Evolutionary conservation across 2,113 vertebrate species (phyloP).

Genomic region (Capreolus pygargus): DNA sequence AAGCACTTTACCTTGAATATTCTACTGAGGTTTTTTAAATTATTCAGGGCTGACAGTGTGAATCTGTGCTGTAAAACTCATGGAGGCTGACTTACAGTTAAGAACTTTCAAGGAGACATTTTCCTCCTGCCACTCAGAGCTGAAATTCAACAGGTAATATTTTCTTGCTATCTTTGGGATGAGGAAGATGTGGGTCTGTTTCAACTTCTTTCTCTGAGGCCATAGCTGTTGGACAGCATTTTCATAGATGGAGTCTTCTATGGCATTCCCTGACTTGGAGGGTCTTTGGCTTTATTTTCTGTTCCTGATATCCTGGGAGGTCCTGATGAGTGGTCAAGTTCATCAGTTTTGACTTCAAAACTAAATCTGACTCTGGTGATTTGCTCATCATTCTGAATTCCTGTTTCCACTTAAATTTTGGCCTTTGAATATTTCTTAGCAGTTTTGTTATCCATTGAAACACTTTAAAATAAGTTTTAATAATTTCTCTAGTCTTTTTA

Average conservation of each 20-base stretch:
- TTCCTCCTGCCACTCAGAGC: not conserved
- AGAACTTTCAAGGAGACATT: not conserved
- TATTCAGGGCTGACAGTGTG: not conserved
- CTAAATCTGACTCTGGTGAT: not conserved
- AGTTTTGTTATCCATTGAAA: not conserved
- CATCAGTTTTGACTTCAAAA: not conserved
- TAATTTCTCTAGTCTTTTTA: not conserved
- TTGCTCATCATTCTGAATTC: conserved; percentile 18
- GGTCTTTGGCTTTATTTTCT: not conserved
- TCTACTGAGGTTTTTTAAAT: not conserved
- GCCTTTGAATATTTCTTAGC: not conserved
- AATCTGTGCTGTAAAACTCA: not conserved
- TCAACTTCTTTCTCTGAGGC: not conserved
- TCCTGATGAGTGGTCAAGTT: not conserved
- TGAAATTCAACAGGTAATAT: not conserved
- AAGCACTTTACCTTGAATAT: not conserved
- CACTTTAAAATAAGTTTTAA: not conserved
- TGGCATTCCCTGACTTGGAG: not conserved
- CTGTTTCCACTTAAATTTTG: not conserved
- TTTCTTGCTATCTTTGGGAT: not conserved
- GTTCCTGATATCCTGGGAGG: not conserved
- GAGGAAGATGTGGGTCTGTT: not conserved
- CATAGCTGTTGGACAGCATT: not conserved
- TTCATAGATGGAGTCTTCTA: not conserved
- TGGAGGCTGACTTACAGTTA: not conserved